These are phyloP conservation scores for Huso huso DNA, from an alignment of 2,797 vertebrate genomes.

Conservation along the genomic window DNA sequence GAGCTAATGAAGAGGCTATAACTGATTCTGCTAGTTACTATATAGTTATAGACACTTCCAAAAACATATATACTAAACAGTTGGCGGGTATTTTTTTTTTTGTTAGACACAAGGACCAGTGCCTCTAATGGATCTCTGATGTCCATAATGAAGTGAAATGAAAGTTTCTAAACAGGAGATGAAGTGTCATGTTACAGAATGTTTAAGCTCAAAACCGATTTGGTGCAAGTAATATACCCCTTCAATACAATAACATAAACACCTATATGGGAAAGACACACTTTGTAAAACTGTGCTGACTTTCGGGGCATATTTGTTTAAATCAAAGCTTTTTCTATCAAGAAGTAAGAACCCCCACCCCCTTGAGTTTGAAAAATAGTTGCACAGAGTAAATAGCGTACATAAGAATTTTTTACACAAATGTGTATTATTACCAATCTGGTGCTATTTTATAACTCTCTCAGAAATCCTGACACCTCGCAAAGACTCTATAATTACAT, in stretches of 20 bases:
- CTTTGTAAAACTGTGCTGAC: background rate
- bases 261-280: background rate
- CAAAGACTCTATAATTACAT: slow-evolving; percentile 72
- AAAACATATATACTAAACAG: background rate
- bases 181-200: too few species aligned
- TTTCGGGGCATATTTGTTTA: slow-evolving; percentile 9
- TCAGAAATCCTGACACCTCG: slow-evolving; percentile 67
- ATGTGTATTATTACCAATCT: slow-evolving; percentile 52
- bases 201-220: background rate
- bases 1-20: too few species aligned
- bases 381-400: slow-evolving; percentile 41
- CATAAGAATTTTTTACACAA: slow-evolving; percentile 39
- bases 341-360: slow-evolving; percentile 14
- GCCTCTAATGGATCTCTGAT: too few species aligned
- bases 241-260: background rate
- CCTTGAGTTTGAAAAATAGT: slow-evolving; percentile 28
- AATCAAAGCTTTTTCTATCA: background rate
- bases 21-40: background rate
- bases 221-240: background rate
- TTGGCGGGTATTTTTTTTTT: background rate
- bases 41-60: background rate
- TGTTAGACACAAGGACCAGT: too few species aligned
- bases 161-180: too few species aligned
- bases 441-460: slow-evolving; percentile 55
- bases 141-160: too few species aligned